Conservation (phyloP, 1,140 invertebrate genomes). For the Euborellia annulipes region DNA sequence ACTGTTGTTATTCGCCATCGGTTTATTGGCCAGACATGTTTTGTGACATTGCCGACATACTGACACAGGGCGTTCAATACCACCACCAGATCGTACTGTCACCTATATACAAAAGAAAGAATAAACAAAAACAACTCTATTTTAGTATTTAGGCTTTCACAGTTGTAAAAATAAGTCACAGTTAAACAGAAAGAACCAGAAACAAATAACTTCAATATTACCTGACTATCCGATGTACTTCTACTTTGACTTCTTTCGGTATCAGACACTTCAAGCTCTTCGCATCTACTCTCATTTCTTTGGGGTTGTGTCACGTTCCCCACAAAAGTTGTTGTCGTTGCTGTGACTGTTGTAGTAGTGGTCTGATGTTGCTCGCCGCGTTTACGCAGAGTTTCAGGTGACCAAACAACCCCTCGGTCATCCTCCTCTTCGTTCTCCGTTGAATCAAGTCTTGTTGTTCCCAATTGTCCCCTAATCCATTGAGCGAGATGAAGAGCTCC, state of each 20-base stretch:
- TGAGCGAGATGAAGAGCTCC: conserved; percentile 48
- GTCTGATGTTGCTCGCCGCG: conserved; percentile 43
- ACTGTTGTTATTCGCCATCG: conserved; percentile 22
- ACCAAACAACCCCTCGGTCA: conserved; percentile 37
- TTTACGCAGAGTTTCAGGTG: conserved; percentile 41
- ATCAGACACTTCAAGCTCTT: conserved; percentile 34
- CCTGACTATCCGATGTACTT: conserved; percentile 54
- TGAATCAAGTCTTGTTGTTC: conserved; percentile 27
- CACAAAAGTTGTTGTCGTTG: neutral
- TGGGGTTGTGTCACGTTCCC: neutral
- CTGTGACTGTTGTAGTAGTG: neutral
- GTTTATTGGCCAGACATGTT: conserved; percentile 40
- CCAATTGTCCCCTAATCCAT: conserved; percentile 48
- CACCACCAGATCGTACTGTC: conserved; percentile 48
- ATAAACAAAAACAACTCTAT: no score
- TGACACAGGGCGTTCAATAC: conserved; percentile 40
- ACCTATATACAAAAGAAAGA: no score
- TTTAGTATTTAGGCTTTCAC: no score
- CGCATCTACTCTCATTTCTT: conserved; percentile 25
- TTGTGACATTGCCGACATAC: conserved; percentile 57
- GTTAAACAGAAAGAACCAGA: no score
- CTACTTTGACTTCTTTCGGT: conserved; percentile 26
- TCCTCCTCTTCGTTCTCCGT: conserved; percentile 29
- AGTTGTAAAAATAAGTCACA: no score
- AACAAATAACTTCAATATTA: no score